These are phyloP conservation scores for Perodicticus potto DNA, from an alignment of 2,797 vertebrate genomes.

Conservation along the genomic window DNA sequence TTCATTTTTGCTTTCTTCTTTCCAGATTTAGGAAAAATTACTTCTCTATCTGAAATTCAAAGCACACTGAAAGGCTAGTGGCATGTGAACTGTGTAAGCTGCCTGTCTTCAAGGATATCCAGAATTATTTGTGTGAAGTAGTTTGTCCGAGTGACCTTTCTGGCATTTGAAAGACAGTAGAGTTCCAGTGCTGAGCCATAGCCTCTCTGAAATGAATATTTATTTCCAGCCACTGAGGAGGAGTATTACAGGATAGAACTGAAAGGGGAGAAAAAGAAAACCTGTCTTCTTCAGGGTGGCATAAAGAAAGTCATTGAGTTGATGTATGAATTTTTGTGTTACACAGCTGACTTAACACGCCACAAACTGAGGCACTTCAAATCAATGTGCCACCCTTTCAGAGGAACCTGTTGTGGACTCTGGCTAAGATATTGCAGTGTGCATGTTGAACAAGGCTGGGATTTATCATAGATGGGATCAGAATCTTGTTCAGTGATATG, in stretches of 20 bases:
- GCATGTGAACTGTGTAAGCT: neutral
- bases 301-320: conserved; percentile 65
- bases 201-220: conserved; percentile 58
- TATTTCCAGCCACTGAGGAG: neutral
- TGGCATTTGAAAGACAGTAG: neutral
- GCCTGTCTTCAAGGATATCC: neutral
- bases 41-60: neutral
- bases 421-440: neutral
- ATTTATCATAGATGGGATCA: rapidly evolving
- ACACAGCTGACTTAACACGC: conserved; percentile 70
- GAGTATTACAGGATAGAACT: neutral
- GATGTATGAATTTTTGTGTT: conserved; percentile 52
- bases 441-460: neutral
- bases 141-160: neutral
- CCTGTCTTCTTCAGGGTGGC: conserved; percentile 58
- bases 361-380: conserved; percentile 65
- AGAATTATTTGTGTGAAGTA: conserved; percentile 39
- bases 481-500: neutral
- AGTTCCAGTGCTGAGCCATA: neutral
- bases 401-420: neutral
- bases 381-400: neutral
- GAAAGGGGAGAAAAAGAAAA: neutral
- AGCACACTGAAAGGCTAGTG: neutral
- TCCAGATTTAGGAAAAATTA: neutral
- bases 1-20: neutral